A percentile compares a stretch with the other conserved stretches of the same genome.
These are phyloP conservation scores for Caenorhabditis sinica DNA, from an alignment of 2,888 invertebrate species.

Conservation along the genomic window DNA sequence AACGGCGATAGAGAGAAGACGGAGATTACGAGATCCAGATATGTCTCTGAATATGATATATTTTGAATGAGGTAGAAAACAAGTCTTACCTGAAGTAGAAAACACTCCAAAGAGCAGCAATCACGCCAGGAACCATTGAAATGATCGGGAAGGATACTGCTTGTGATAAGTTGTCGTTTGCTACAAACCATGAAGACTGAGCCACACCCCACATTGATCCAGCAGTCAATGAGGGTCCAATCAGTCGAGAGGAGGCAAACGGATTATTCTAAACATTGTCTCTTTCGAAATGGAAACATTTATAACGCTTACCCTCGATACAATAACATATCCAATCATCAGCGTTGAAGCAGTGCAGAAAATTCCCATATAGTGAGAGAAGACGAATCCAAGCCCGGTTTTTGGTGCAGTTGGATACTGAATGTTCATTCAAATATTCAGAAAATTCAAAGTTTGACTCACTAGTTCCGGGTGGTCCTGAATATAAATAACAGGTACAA, in stretches of 20 bases:
- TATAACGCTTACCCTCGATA: constrained; percentile 24
- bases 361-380: constrained; percentile 85
- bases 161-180: constrained; percentile 85
- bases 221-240: constrained; percentile 82
- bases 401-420: constrained; percentile 77
- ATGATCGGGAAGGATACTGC: constrained; percentile 85
- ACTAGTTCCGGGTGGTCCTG: constrained; percentile 83
- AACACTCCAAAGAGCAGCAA: constrained; percentile 85
- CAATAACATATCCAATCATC: constrained; percentile 79
- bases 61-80: not conserved
- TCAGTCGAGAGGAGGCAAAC: constrained; percentile 82
- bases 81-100: constrained; percentile 84
- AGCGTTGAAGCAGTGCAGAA: constrained; percentile 84
- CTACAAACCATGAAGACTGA: constrained; percentile 85
- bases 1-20: constrained; percentile 77
- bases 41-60: constrained; percentile 85
- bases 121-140: constrained; percentile 84
- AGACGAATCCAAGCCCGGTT: constrained; percentile 84
- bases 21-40: constrained; percentile 76
- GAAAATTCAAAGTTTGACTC: too few species aligned
- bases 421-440: not conserved
- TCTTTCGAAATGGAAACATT: not conserved
- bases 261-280: constrained; percentile 83
- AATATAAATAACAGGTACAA: constrained; percentile 85
- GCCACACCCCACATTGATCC: constrained; percentile 86